Base-by-base conservation (phyloP, 2,888 invertebrate genomes). In the Griposia aprilina region DNA sequence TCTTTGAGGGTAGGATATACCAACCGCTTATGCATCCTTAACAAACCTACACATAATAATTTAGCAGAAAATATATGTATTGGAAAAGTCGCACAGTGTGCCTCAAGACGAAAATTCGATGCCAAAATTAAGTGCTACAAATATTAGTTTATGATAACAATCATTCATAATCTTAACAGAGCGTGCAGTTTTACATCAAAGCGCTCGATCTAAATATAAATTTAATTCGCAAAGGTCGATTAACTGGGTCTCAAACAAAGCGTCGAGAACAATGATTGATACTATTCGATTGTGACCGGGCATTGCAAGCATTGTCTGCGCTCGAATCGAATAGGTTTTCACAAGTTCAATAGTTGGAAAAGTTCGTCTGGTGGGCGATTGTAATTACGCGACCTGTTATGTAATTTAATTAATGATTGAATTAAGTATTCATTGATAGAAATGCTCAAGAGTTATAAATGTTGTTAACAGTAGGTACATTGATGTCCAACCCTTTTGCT, bases 291-390 rank as follows among this genome's bases (percentile, higher is more conserved):
- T 89, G 83, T 88, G 81, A 71, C 57, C 72, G 75, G 73, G 69
- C 76, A 81, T 71, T 80, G 77, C 62, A 60, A 55, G 63, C n/a
- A 79, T 85, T 87, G 85, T 81, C 69, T 36, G 66, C 65, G 78
- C 72, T 87, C 66, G 65, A 87, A 83, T 85, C 76, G 81, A 88
- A 79, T 81, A 83, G 81, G 82, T 87, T 88, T 86, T 81, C 88
- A 84, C 65, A 73, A 88, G 62, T 81, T 74, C 62, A 36, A 88
- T 80, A 81, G 82, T 81, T 84, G 71, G 74, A 81, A 87, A 81
- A 84, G 82, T 85, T 76, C 65, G 74, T 70, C 63, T 69, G 71
- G 59, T 76, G 26, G 41, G 60, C 52, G 48, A 76, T 86, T 75
- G 73, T 76, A 86, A 83, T 84, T 86, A 86, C 84, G 76, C 80